Base-by-base conservation (phyloP, 2,888 invertebrate species). In the Leptodirus hochenwartii region DNA sequence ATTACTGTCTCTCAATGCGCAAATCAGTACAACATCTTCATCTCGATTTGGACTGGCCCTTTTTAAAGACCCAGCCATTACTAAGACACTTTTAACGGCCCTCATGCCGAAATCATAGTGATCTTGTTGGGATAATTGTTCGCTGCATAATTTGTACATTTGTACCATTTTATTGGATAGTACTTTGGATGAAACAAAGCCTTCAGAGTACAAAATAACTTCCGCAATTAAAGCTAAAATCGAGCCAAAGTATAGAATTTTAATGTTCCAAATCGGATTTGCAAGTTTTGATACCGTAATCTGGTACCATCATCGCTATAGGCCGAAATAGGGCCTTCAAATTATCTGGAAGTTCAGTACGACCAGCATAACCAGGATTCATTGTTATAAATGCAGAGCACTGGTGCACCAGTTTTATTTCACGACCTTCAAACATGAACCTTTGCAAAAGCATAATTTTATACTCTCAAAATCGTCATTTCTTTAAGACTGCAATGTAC, bases 61-160 rank as follows among this genome's bases (percentile, higher is more conserved):
- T 49, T 90, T 90, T 9, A 90, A 51, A 0, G 80, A 71, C 1
- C 90, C 90, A 1, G 90, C 90, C 87, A 88, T 88, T 2, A 87
- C 85, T 43, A 90, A 56, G 2, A 90, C 88, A 46, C 80, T 87
- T 49, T 91, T 91, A 1, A 91, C 87, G 1, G 91, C 90, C 37
- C 91, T 64, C 87, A 90, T 88, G 20, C 82, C 82, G 45, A 87
- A 88, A 53, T 90, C 88, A 46, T 90, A 90, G 46, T 90, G 88
- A 47, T 87, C 79, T 47, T 88, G 88, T 42, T 87, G 84, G 1
- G 85, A 87, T 2, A 90, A 61, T 49, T 88, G 88, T 48, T 90
- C 88, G 43, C 81, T 84, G 44, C 85, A 85, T 4, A 88, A 58
- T 44, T 85, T 85, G 56, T 88, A 88, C 82, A 88, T 81, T 51